Evolutionary conservation across 2,888 invertebrate species (phyloP), one percentile per base, ranked within the genome.

Genomic region (Drosophila heteroneura): DNA sequence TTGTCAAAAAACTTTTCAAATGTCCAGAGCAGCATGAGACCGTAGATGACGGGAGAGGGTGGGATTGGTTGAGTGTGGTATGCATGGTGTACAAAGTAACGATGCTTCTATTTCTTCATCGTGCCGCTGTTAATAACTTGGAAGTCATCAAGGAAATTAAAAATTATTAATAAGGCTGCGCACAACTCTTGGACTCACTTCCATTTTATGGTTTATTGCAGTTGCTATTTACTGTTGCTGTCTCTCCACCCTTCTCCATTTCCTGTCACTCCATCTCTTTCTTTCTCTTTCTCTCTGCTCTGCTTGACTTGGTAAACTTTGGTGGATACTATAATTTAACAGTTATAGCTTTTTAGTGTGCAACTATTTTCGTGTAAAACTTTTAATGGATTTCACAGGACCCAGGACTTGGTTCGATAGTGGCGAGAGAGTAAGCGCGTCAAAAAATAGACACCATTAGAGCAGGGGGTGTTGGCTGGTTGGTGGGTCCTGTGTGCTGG

Each of bases 141-240:
- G 83, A 76, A 90, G 90, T 91, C 92, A 92, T 92, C 88, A 89
- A 91, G 92, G 91, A 92, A 91, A 91, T 91, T 92, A 89, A 92
- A 90, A 92, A 91, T 91, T 92, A 92, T 92, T 92, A 91, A 92
- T 92, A 91, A 92, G 87, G 80, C 79, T 68, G 72, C 74, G 70
- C 65, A 70, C 57, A 72, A 74, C 58, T 68, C 74, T 79, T 41
- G 86, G 78, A 85, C 90, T 85, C 53, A 57, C 70, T 70, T 72
- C 68, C 76, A 84, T 81, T 91, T 85, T 69, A 79, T 81, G 88
- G 90, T 91, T 91, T 84, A 89, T 79, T 78, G 79, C 79, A 82
- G 69, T 84, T 84, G 66, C 78, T 84, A 64, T 80, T 89, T 80
- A 73, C 75, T 54, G 57, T 63, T 80, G 53, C 66, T 41, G 22